Conservation (phyloP, 1,140 invertebrate species). For the Muscidifurax raptorellus region DNA sequence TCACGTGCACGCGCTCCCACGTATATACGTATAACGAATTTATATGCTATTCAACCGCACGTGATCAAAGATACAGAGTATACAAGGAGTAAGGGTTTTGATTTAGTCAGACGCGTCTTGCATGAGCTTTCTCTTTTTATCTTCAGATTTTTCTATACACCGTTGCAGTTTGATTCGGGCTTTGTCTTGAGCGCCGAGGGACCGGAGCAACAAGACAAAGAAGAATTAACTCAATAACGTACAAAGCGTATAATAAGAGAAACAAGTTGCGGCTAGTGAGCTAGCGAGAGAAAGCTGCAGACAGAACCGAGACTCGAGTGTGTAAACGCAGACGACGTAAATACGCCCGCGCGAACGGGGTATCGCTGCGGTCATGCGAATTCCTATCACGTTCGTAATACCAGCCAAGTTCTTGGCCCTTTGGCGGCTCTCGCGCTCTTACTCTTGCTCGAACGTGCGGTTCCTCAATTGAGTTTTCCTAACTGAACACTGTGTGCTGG, state of each 20-base stretch:
- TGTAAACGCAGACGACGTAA: background rate
- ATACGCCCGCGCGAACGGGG: background rate
- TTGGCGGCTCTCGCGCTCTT: slow-evolving; percentile 47
- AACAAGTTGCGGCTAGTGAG: background rate
- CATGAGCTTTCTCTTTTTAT: too few relatives aligned
- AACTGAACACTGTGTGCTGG: slow-evolving; percentile 17
- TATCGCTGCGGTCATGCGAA: slow-evolving; percentile 46
- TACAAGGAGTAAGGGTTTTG: background rate
- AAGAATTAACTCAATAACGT: background rate
- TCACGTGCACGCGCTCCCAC: background rate
- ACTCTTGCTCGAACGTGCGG: slow-evolving; percentile 12
- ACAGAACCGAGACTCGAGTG: background rate
- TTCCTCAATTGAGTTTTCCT: slow-evolving; percentile 51
- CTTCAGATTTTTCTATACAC: background rate
- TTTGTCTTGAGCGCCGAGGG: slow-evolving; percentile 12
- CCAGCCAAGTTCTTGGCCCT: slow-evolving; percentile 58
- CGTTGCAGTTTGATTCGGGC: background rate
- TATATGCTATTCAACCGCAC: too few relatives aligned
- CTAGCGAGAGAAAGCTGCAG: background rate
- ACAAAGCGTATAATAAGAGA: background rate
- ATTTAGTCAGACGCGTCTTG: background rate
- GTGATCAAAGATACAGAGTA: too few relatives aligned
- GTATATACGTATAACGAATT: background rate
- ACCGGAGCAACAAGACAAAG: background rate
- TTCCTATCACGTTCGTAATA: slow-evolving; percentile 69